Conservation (phyloP, 2,113 vertebrate genomes). For the Paramisgurnus dabryanus region DNA sequence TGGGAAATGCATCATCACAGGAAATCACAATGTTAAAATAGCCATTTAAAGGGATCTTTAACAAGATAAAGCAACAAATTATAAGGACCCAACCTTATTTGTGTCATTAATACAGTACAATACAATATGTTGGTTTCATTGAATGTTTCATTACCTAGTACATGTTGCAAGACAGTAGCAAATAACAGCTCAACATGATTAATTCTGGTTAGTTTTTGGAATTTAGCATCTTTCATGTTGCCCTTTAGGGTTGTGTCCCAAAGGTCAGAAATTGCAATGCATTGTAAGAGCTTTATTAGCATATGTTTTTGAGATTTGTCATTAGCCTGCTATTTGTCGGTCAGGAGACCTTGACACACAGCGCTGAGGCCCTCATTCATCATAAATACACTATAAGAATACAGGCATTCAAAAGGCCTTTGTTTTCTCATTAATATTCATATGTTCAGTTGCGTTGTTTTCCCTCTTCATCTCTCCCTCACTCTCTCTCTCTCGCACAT, state of each 20-base stretch:
- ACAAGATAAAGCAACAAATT: not conserved
- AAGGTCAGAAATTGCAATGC: slow-evolving; percentile 63
- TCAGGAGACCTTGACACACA: slow-evolving; percentile 67
- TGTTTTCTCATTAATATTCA: slow-evolving; percentile 64
- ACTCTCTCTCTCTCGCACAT: not conserved
- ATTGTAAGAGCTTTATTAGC: slow-evolving; percentile 63
- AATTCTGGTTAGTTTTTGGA: slow-evolving; percentile 53
- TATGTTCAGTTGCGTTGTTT: slow-evolving; percentile 54
- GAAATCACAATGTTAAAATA: not conserved
- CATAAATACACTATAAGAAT: slow-evolving; percentile 63
- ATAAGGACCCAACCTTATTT: not conserved
- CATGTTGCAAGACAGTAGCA: slow-evolving; percentile 55
- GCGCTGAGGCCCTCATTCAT: slow-evolving; percentile 66
- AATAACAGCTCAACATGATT: slow-evolving; percentile 53
- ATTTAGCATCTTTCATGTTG: slow-evolving; percentile 50
- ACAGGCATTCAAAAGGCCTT: slow-evolving; percentile 57
- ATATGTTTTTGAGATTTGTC: slow-evolving; percentile 70
- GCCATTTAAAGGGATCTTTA: not conserved
- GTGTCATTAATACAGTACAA: not conserved
- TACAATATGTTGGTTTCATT: slow-evolving; percentile 1
- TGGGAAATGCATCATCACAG: not conserved
- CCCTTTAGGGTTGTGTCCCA: slow-evolving; percentile 51
- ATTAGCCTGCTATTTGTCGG: slow-evolving; percentile 71
- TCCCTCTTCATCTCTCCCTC: slow-evolving; percentile 31
- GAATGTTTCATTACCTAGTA: slow-evolving; percentile 34